A percentile compares a stretch with the other conserved stretches of the same genome.
Evolutionary conservation across 1,140 invertebrate species (phyloP).

Genomic region (Drosophila pandora): DNA sequence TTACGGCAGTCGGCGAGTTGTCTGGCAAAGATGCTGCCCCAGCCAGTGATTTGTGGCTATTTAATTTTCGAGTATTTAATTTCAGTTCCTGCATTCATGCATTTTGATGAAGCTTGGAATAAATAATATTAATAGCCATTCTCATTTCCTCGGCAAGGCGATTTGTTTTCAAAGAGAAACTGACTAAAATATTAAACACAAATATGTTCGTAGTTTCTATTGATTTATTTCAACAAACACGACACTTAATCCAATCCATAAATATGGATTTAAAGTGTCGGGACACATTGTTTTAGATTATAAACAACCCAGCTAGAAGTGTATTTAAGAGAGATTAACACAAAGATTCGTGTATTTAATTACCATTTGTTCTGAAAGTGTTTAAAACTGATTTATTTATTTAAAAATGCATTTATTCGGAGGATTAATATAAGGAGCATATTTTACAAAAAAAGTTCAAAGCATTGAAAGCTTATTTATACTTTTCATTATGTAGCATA

Average conservation of each 20-base stretch:
- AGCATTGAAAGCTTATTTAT: no score
- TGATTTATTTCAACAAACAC: background rate
- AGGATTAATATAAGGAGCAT: background rate
- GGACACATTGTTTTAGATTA: background rate
- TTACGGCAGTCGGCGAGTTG: constrained; percentile 24
- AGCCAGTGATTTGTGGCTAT: constrained; percentile 16
- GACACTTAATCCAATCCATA: background rate
- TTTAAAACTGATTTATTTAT: background rate
- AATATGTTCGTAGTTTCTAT: background rate
- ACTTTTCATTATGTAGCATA: no score
- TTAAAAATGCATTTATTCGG: background rate
- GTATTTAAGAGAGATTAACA: background rate
- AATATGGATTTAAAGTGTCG: background rate
- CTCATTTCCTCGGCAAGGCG: background rate
- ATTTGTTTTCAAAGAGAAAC: no score
- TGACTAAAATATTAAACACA: background rate
- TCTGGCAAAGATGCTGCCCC: constrained; percentile 9
- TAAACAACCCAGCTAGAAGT: background rate
- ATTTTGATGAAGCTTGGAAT: background rate
- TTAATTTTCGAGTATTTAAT: constrained; percentile 9
- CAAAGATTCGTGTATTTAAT: background rate
- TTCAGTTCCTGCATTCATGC: constrained; percentile 1
- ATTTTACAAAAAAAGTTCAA: background rate
- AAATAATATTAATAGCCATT: background rate
- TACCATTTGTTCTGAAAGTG: background rate